phyloP scores from a whole-genome alignment of 2,113 vertebrate species.

The Tenrec ecaudatus region DNA sequence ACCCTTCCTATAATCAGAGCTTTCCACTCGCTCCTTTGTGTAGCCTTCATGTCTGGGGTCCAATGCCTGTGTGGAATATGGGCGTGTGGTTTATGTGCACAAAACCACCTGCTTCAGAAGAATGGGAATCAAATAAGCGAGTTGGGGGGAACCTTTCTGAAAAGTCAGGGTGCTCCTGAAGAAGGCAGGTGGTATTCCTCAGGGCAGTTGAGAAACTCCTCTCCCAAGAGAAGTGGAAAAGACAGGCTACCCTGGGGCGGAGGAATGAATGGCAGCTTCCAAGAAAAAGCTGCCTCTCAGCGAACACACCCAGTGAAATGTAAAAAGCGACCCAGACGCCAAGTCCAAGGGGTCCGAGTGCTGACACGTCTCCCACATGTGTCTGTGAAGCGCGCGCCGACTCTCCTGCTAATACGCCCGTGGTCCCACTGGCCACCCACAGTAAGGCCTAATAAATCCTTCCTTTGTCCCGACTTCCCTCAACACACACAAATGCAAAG shows the following conservation, averaged over 20 bases:
- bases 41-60: neutral
- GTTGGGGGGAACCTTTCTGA: neutral
- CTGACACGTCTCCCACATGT: neutral
- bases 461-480: slow-evolving; percentile 77
- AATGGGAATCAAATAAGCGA: neutral
- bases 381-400: neutral
- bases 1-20: neutral
- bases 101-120: neutral
- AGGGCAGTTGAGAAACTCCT: neutral
- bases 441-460: slow-evolving; percentile 77
- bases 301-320: neutral
- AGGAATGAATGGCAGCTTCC: neutral
- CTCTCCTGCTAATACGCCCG: neutral
- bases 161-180: neutral
- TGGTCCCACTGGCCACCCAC: slow-evolving; percentile 75
- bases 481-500: slow-evolving; percentile 80
- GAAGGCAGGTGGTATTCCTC: neutral
- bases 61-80: neutral
- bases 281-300: neutral
- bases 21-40: neutral
- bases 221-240: neutral
- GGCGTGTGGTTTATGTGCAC: neutral
- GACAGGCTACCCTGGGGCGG: neutral
- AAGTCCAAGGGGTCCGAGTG: neutral
- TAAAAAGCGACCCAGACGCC: neutral